Percentiles rank a stretch among this genome's conserved stretches.
Conservation (phyloP, 2,797 vertebrate genomes). For the Orientallactaga sibirica region DNA sequence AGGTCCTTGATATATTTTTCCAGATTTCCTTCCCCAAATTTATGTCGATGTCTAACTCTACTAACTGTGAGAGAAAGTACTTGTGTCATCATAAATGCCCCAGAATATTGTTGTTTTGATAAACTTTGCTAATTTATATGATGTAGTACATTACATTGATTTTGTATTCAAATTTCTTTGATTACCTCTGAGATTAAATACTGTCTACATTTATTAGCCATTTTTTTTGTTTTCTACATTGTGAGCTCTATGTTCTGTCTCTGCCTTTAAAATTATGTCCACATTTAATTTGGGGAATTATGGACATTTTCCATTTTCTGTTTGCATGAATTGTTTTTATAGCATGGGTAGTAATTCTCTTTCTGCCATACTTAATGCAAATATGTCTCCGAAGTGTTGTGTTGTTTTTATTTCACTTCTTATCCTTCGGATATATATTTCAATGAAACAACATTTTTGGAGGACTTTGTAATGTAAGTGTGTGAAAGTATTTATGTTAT, state of each 20-base stretch:
- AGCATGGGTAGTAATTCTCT: constrained; percentile 31
- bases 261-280: constrained; percentile 62
- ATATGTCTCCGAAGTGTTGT: neutral
- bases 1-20: neutral
- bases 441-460: constrained; percentile 26
- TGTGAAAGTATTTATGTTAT: constrained; percentile 32
- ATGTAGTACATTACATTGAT: neutral
- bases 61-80: constrained; percentile 17
- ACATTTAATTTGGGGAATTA: constrained; percentile 66
- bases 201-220: constrained; percentile 57
- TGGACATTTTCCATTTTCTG: constrained; percentile 18
- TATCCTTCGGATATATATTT: constrained; percentile 29
- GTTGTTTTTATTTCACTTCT: constrained; percentile 60
- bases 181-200: constrained; percentile 55
- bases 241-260: constrained; percentile 4
- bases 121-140: constrained; percentile 56
- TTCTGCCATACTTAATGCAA: constrained; percentile 48
- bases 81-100: neutral
- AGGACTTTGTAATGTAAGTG: constrained; percentile 54
- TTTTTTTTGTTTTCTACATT: constrained; percentile 44
- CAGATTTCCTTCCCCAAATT: neutral
- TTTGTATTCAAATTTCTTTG: constrained; percentile 61
- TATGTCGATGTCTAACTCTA: constrained; percentile 20
- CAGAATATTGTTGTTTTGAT: constrained; percentile 47
- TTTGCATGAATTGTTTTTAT: constrained; percentile 57